These are phyloP conservation scores for Micromesistius poutassou DNA, from an alignment of 2,797 vertebrate genomes.

Conservation along the genomic window DNA sequence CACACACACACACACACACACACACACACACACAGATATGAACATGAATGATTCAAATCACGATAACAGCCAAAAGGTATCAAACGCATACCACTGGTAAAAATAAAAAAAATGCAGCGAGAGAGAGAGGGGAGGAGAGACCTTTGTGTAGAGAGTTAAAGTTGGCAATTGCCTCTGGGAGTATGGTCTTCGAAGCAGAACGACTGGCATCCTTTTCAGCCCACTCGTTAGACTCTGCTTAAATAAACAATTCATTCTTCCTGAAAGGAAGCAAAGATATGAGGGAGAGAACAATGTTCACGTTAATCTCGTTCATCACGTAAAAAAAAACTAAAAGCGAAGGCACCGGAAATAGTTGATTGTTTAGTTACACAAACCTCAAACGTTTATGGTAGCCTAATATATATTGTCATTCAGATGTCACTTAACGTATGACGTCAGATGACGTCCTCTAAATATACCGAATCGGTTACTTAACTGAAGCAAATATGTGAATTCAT, in stretches of 20 bases:
- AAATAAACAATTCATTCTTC: neutral
- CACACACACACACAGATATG: neutral
- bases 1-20: neutral
- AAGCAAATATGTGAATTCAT: neutral
- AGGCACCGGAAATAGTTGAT: no score
- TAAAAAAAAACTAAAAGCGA: no score
- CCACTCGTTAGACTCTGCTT: neutral
- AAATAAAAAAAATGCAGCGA: no score
- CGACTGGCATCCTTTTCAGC: neutral
- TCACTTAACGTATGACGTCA: neutral
- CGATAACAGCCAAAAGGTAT: neutral
- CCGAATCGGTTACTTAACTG: neutral
- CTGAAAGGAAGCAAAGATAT: neutral
- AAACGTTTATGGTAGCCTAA: no score
- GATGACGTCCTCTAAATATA: neutral
- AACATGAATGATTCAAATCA: no score
- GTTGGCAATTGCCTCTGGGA: neutral
- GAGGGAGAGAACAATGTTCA: neutral
- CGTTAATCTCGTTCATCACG: neutral
- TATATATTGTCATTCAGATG: no score
- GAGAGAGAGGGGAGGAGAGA: neutral
- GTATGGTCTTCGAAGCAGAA: neutral
- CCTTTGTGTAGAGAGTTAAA: conserved; percentile 1
- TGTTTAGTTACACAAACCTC: neutral
- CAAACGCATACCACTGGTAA: neutral